Evolutionary conservation across 2,888 invertebrate species (phyloP).

Genomic region (Cheilosia scutellata): DNA sequence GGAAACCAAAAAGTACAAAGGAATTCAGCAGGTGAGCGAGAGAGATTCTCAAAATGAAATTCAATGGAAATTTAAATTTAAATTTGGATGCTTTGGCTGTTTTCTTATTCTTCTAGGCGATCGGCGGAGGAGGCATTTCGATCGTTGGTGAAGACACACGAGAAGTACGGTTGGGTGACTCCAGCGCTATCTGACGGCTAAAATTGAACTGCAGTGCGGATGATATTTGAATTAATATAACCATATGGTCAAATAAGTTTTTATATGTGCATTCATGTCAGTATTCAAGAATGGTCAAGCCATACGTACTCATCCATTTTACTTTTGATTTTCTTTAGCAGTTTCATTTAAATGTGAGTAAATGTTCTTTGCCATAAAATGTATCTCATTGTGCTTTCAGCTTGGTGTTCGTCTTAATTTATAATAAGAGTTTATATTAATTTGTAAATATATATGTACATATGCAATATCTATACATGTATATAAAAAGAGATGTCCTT

Average conservation of each 20-base stretch:
- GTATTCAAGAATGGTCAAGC: slow-evolving; percentile 51
- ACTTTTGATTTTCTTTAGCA: slow-evolving; percentile 32
- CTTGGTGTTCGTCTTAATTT: neutral
- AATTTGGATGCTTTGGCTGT: slow-evolving; percentile 41
- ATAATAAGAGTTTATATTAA: neutral
- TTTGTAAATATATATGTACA: slow-evolving; percentile 22
- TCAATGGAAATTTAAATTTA: slow-evolving; percentile 18
- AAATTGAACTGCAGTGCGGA: slow-evolving; percentile 78
- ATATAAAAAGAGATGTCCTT: neutral
- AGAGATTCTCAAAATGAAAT: slow-evolving; percentile 4
- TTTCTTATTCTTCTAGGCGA: slow-evolving; percentile 83
- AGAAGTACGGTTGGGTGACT: slow-evolving; percentile 96
- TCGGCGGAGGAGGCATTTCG: slow-evolving; percentile 95
- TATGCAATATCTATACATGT: neutral
- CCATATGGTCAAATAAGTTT: slow-evolving; percentile 46
- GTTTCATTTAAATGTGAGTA: slow-evolving; percentile 38
- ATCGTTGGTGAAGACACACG: slow-evolving; percentile 94
- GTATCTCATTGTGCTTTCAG: slow-evolving; percentile 34
- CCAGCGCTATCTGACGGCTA: slow-evolving; percentile 94
- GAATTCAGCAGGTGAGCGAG: slow-evolving; percentile 87
- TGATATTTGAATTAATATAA: slow-evolving; percentile 48
- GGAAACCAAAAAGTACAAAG: slow-evolving; percentile 90
- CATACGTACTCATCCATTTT: slow-evolving; percentile 43
- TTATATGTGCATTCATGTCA: slow-evolving; percentile 62
- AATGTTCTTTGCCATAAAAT: slow-evolving; percentile 15